Evolutionary conservation across 2,888 invertebrate species (phyloP), one percentile per base, ranked within the genome.

Genomic region (Pseudanteris insignis): DNA sequence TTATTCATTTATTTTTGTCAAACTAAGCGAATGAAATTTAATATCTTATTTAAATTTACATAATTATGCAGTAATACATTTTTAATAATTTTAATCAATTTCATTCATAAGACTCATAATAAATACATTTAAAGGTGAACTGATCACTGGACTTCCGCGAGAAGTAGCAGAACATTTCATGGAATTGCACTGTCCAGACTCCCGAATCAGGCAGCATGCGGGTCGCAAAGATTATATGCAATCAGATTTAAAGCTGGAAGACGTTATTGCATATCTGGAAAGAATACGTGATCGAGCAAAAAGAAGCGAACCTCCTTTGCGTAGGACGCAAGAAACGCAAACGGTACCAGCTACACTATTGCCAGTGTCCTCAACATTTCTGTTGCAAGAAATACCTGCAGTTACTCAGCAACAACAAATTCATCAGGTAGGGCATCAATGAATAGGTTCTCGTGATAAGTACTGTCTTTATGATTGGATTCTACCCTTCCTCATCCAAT

Each of bases 321-420:
- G 79, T 5, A 69, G 79, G 21, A 78, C 79, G 0, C 79, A 79
- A 54, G 79, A 79, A 64, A 79, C 79, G 0, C 79, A 79, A 54
- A 79, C 79, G 0, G 68, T 78, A 29, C 75, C 74, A 4, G 68
- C 73, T 11, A 65, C 71, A 1, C 50, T 70, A 37, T 67, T 73
- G 10, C 67, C 73, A 10, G 65, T 68, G 9, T 69, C 76, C 4
- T 70, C 78, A 7, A 71, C 72, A n/a, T 79, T 79, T 50, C 59
- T 79, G 5, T 67, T 79, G 3, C 78, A 79, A 64, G 72, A 76
- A 51, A 61, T 75, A 46, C 70, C 77, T 67, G 69, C 81, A 1
- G 51, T 67, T 2, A 63, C 72, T 32, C 63, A 69, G 29, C 64
- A 74, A 4, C 74, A 67, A 63, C 78, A 73, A 60, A 66, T 73